A percentile compares a stretch with the other conserved stretches of the same genome.
Evolutionary conservation across 2,888 invertebrate species (phyloP).

Genomic region (Ochlodes sylvanus): DNA sequence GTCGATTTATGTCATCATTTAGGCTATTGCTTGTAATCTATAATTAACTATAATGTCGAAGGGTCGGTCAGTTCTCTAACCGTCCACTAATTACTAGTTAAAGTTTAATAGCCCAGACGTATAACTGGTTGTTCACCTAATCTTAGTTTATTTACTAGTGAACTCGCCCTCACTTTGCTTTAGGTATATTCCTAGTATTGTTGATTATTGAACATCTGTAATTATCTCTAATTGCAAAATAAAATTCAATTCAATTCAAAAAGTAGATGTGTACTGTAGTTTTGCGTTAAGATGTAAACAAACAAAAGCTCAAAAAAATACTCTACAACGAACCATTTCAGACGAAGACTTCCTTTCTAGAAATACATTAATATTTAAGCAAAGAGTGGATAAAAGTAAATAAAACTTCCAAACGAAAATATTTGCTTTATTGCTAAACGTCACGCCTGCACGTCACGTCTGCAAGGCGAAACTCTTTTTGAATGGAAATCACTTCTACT

Average conservation of each 20-base stretch:
- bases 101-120: neutral
- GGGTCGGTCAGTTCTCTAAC: neutral
- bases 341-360: slow-evolving; percentile 29
- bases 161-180: no score
- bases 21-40: neutral
- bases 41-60: slow-evolving; percentile 1
- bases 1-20: neutral
- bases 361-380: slow-evolving; percentile 41
- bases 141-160: neutral
- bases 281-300: no score
- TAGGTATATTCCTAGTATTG: no score
- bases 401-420: slow-evolving; percentile 42
- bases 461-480: neutral
- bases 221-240: no score
- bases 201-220: no score
- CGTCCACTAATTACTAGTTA: neutral
- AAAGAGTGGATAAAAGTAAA: slow-evolving; percentile 43
- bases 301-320: neutral
- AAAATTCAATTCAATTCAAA: no score
- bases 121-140: neutral
- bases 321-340: neutral
- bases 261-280: no score
- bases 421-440: slow-evolving; percentile 35
- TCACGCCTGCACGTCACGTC: slow-evolving; percentile 13
- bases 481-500: neutral